These are phyloP conservation scores for Rhinophrynus dorsalis DNA, from an alignment of 2,797 vertebrate genomes.

Conservation along the genomic window DNA sequence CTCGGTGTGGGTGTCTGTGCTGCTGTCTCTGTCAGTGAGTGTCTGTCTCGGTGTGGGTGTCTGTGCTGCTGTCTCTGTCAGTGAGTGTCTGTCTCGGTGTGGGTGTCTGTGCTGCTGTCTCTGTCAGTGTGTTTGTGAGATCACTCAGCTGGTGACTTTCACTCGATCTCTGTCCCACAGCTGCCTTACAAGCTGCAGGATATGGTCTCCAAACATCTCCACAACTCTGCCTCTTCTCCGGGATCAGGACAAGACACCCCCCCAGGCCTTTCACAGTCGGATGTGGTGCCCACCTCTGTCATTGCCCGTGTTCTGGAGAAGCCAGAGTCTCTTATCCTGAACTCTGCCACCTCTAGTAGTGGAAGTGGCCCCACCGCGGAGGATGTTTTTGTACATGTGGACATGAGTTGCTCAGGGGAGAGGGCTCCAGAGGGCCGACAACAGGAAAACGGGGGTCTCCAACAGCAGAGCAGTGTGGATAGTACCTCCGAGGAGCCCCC, in stretches of 20 bases:
- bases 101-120: too few relatives aligned
- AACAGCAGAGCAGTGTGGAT: constrained; percentile 70
- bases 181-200: constrained; percentile 95
- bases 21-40: too few relatives aligned
- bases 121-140: too few relatives aligned
- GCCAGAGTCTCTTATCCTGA: constrained; percentile 90
- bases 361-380: constrained; percentile 81
- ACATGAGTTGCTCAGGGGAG: constrained; percentile 80
- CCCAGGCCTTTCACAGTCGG: constrained; percentile 78
- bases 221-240: constrained; percentile 72
- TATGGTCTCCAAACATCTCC: constrained; percentile 95
- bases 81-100: too few relatives aligned
- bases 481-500: constrained; percentile 70
- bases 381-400: constrained; percentile 94
- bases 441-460: constrained; percentile 78
- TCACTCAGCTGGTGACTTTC: too few relatives aligned
- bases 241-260: constrained; percentile 70
- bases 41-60: too few relatives aligned
- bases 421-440: neutral
- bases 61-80: too few relatives aligned
- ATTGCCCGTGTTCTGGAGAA: constrained; percentile 95
- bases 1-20: too few relatives aligned
- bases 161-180: constrained; percentile 67
- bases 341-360: constrained; percentile 90
- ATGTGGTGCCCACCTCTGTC: constrained; percentile 90